Evolutionary conservation across 2,113 vertebrate species (phyloP).

Genomic region (Mirza zaza): DNA sequence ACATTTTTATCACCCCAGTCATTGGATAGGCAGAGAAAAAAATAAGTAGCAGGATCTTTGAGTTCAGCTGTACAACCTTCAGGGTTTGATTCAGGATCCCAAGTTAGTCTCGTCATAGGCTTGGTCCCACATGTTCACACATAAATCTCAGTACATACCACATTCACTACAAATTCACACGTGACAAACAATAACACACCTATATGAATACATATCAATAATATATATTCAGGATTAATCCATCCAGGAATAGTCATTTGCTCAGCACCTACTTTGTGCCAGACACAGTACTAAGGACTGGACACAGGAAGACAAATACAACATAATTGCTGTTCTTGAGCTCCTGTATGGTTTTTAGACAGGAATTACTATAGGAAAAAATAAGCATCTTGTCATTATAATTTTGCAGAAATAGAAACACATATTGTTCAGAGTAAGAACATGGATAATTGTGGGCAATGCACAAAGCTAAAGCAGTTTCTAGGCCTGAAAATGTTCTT

Average conservation of each 20-base stretch:
- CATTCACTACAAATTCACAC: neutral
- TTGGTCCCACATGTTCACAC: neutral
- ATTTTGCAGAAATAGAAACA: conserved; percentile 15
- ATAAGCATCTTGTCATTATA: neutral
- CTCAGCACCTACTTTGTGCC: neutral
- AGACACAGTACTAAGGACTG: neutral
- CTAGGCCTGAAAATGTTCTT: neutral
- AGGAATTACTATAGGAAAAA: neutral
- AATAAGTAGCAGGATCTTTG: neutral
- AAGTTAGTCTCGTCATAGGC: neutral
- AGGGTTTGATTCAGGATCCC: neutral
- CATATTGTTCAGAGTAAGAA: neutral
- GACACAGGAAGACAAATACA: neutral
- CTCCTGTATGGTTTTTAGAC: neutral
- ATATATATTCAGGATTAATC: neutral
- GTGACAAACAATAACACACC: neutral
- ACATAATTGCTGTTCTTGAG: neutral
- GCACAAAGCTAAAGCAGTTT: conserved; percentile 1
- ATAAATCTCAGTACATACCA: neutral
- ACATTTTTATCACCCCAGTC: neutral
- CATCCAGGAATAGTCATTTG: neutral
- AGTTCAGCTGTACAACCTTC: fast-evolving
- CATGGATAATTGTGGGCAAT: neutral
- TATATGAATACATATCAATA: neutral
- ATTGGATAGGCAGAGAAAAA: neutral